These are phyloP conservation scores for Hololepta plana DNA, from an alignment of 2,888 invertebrate genomes.

Conservation along the genomic window DNA sequence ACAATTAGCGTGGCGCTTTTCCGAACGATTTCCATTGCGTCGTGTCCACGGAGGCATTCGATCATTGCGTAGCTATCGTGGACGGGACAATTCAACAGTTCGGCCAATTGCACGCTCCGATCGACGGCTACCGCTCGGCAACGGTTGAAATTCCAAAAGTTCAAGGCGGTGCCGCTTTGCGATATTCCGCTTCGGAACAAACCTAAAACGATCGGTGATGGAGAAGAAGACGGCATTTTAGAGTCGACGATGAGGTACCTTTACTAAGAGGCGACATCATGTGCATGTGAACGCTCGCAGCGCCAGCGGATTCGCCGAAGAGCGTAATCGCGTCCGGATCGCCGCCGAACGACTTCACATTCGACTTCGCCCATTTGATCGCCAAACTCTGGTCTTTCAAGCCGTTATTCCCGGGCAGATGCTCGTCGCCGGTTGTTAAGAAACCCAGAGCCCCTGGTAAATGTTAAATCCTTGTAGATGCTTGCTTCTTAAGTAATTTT, in stretches of 20 bases:
- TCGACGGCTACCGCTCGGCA: conserved; percentile 37
- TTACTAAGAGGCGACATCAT: conserved; percentile 28
- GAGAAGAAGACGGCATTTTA: neutral
- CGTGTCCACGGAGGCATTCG: conserved; percentile 40
- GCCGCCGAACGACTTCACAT: conserved; percentile 17
- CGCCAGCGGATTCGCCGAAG: conserved; percentile 33
- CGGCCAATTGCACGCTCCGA: conserved; percentile 40
- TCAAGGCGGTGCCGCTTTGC: conserved; percentile 1
- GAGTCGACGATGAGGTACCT: conserved; percentile 11
- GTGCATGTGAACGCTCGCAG: conserved; percentile 27
- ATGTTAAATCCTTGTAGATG: too few species aligned
- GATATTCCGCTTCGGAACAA: neutral
- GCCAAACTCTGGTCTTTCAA: conserved; percentile 32
- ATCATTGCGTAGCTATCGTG: conserved; percentile 30
- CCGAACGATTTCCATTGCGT: conserved; percentile 42
- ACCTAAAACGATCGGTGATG: neutral
- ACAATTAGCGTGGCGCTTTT: conserved; percentile 51
- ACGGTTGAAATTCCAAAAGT: too few species aligned
- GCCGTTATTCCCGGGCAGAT: conserved; percentile 31
- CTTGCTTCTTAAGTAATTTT: too few species aligned
- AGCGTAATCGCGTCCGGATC: conserved; percentile 20
- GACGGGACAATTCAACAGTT: conserved; percentile 41
- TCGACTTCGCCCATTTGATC: conserved; percentile 28
- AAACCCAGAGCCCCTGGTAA: too few species aligned
- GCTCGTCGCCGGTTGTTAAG: too few species aligned